phyloP scores from a whole-genome alignment of 2,888 invertebrate species.

The Clitarchus hookeri region DNA sequence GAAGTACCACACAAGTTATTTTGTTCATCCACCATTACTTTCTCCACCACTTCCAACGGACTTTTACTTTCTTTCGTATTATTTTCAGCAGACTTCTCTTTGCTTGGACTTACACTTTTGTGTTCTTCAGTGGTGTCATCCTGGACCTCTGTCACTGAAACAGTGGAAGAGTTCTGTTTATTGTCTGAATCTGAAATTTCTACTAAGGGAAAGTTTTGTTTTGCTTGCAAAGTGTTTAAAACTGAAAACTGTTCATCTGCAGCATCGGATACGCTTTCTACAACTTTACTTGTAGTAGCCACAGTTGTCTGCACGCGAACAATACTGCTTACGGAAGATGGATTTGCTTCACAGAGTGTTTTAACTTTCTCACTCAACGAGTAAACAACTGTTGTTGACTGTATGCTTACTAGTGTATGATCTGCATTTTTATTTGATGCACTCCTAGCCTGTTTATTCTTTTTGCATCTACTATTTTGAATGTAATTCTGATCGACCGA shows the following conservation, averaged over 20 bases:
- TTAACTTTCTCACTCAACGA: not conserved
- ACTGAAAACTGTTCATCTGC: not conserved
- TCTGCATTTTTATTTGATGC: not conserved
- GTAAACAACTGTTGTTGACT: conserved; percentile 14
- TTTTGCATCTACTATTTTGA: not conserved
- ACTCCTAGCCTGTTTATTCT: not conserved
- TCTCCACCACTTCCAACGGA: not conserved
- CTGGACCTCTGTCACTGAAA: not conserved
- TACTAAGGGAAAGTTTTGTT: not conserved
- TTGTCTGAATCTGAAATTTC: not conserved
- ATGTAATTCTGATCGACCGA: not conserved
- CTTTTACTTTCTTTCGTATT: not conserved
- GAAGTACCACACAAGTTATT: not conserved
- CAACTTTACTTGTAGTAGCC: conserved; percentile 4
- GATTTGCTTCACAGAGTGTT: not conserved
- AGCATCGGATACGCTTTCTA: not conserved
- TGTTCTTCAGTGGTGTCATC: not conserved
- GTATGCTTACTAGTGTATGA: not conserved
- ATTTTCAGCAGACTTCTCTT: not conserved
- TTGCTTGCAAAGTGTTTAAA: not conserved
- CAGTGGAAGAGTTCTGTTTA: not conserved
- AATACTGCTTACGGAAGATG: not conserved
- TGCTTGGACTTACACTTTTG: not conserved
- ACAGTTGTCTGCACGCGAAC: not conserved
- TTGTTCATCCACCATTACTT: not conserved